Base-by-base conservation (phyloP, 2,888 invertebrate genomes). In the Oxytorus armatus region DNA sequence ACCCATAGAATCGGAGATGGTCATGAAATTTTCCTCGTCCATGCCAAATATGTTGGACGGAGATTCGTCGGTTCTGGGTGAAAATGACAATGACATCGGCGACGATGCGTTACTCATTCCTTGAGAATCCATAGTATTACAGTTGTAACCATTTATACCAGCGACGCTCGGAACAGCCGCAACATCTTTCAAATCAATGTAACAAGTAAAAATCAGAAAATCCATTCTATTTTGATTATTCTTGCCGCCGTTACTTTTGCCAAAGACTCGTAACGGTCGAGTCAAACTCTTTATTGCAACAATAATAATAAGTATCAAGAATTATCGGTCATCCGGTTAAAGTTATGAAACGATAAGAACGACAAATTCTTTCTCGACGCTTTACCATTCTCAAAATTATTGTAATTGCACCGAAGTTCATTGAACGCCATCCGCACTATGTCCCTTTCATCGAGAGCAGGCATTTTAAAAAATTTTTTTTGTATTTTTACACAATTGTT, bases 381-480 rank as follows among this genome's bases (percentile, higher is more conserved):
- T 65, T 86, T 88, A 89, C 89, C 89, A 59, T 84, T 61, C 44
- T 49, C 70, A 14, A 74, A 78, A 23, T 82, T 66, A 66, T 73
- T 77, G 68, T 79, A 76, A n/a, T 23, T 70, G 39, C 82, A 75
- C 57, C 81, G 81, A 7, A 70, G 74, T 16, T 84, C 84, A 7
- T 65, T n/a, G 29, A 68, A 79, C 14, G 72, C 69, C 39, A 14
- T 66, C 74, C 81, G 73, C 25, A 76, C 10, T 42, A 68, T 82
- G 68, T 78, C 51, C 14, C 21, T 86, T 23, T 86, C 87, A 57
- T 83, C 86, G 18, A 82, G 82, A 21, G 86, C 86, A 0, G 88
- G 86, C 89, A 89, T 89, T 79, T 11, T n/a, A n/a, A n/a, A n/a
- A n/a, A n/a, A n/a, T n/a, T 81, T 44, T 5, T 44, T 65, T 33